Evolutionary conservation across 2,797 vertebrate species (phyloP).

Genomic region (Channallabes apus): DNA sequence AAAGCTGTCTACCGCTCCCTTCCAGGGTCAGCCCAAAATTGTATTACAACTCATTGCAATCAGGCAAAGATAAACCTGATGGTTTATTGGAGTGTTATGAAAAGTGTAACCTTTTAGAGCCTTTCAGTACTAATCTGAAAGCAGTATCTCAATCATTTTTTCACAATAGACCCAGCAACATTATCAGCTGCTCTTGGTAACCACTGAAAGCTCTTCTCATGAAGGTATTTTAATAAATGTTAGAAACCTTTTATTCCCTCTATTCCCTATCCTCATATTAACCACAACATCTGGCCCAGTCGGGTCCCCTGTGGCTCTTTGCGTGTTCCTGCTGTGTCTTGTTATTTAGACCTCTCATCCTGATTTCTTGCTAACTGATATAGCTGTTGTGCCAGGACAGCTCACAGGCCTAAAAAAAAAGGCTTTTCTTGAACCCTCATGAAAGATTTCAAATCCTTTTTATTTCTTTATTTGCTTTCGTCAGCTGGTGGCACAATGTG

Average conservation of each 20-base stretch:
- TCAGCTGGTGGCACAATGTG: neutral
- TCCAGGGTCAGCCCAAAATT: conserved; percentile 57
- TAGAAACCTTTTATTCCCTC: neutral
- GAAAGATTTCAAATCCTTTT: neutral
- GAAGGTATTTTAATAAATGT: neutral
- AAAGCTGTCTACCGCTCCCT: conserved; percentile 41
- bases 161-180: neutral
- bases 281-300: conserved; percentile 26
- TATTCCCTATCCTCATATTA: conserved; percentile 7
- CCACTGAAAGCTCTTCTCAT: neutral
- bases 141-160: conserved; percentile 1
- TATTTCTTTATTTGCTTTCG: neutral
- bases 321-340: neutral
- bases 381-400: neutral
- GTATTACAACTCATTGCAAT: conserved; percentile 49
- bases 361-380: neutral
- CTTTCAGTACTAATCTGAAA: neutral
- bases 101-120: neutral
- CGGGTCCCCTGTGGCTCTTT: neutral
- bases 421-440: neutral
- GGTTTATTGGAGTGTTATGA: conserved; percentile 2
- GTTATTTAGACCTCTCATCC: neutral
- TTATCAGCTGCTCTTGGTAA: neutral
- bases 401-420: too few species aligned
- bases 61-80: conserved; percentile 27